Evolutionary conservation across 2,888 invertebrate species (phyloP).

Genomic region (Panzeria rudis): DNA sequence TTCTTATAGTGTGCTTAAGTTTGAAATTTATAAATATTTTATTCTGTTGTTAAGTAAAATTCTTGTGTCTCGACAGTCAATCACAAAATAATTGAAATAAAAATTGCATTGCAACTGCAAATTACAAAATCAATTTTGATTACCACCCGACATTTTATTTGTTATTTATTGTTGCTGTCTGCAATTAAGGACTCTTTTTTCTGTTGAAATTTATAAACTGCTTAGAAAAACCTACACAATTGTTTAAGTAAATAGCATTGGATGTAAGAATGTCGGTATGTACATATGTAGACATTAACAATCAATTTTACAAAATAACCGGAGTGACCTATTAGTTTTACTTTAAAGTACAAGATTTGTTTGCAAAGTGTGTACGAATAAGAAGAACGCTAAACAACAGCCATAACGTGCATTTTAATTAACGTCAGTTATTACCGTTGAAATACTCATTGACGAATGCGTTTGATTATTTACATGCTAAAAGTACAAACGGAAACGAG

Average conservation of each 20-base stretch:
- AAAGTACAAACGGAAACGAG: too few species aligned
- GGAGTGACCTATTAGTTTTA: neutral
- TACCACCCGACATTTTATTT: conserved; percentile 21
- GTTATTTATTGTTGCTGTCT: conserved; percentile 44
- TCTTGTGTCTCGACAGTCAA: conserved; percentile 61
- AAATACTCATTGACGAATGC: too few species aligned
- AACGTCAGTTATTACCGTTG: neutral
- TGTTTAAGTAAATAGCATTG: conserved; percentile 60
- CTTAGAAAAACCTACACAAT: conserved; percentile 38
- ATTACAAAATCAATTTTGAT: conserved; percentile 54
- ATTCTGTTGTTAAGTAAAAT: conserved; percentile 23
- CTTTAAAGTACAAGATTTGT: neutral
- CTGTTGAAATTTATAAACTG: conserved; percentile 23
- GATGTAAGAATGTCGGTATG: conserved; percentile 21
- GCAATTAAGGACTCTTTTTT: conserved; percentile 42
- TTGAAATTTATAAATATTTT: conserved; percentile 55
- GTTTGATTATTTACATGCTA: too few species aligned
- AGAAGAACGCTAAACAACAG: neutral
- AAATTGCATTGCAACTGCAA: conserved; percentile 65
- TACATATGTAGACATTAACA: neutral
- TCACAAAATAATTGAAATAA: conserved; percentile 69
- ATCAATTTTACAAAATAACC: neutral
- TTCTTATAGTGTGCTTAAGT: neutral
- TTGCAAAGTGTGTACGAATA: neutral
- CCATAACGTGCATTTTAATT: neutral